Percentiles rank a stretch among this genome's conserved stretches.
Conservation (phyloP, 2,888 invertebrate species). For the Sarcophaga carnaria region DNA sequence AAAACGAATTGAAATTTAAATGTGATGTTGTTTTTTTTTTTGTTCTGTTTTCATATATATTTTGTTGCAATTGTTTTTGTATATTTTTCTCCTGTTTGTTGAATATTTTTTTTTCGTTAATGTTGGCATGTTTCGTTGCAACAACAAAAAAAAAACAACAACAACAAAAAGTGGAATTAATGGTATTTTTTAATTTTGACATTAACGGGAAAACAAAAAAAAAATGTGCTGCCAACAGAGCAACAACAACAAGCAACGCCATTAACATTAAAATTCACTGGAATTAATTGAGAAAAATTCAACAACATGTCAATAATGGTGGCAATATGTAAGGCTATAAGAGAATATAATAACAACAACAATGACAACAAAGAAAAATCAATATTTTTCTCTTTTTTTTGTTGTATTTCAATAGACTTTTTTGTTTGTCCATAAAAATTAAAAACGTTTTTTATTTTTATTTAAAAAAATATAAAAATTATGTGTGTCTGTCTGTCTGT, state of each 20-base stretch:
- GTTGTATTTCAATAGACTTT: no score
- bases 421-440: no score
- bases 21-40: conserved; percentile 10
- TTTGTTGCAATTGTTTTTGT: no score
- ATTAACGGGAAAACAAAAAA: conserved; percentile 39
- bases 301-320: background rate
- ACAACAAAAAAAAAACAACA: conserved; percentile 27
- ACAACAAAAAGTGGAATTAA: conserved; percentile 19
- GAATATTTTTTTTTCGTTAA: background rate
- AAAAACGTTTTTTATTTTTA: background rate
- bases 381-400: no score
- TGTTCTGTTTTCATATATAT: background rate
- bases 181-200: conserved; percentile 55
- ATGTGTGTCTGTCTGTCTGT: background rate
- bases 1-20: conserved; percentile 21
- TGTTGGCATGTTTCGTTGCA: conserved; percentile 39
- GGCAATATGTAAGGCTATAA: conserved; percentile 13
- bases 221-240: background rate
- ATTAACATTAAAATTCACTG: conserved; percentile 42
- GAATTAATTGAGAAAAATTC: conserved; percentile 31
- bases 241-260: conserved; percentile 14
- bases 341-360: no score
- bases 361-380: no score
- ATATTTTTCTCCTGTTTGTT: background rate
- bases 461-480: background rate